Base-by-base conservation (phyloP, 2,113 vertebrate species). In the Cavia porcellus region DNA sequence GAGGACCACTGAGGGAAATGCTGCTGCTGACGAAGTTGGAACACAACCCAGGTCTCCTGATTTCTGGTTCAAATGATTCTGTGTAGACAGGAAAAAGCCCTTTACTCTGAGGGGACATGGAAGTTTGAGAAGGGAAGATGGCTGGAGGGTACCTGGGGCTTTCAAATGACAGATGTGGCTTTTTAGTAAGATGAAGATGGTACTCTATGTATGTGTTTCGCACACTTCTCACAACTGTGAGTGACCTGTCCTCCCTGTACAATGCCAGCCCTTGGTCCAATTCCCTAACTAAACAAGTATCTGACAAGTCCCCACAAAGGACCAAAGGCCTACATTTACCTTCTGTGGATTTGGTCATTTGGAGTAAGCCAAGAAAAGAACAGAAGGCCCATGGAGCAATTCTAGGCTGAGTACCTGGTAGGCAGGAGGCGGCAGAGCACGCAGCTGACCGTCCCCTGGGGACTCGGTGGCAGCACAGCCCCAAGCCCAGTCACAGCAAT, bases 281-380 rank as follows among this genome's bases (percentile, higher is more conserved):
- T 28, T 92, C 83, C 47, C 66, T 66, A 72, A 83, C 72, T 75
- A 64, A 74, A 66, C 22, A 55, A 85, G 52, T 25, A 86, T 7
- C 87, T 82, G 64, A 62, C 61, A 86, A 64, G 24, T 15, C 25
- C 70, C n/a, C n/a, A 70, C 15, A 57, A 50, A 74, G 45, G 35
- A 42, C 38, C 20, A 85, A 75, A 35, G 47, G 66, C 20, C 28
- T 38, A 50, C 50, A 45, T 32, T 45, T 89, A 52, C 80, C 72
- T 83, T 64, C 42, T 85, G 47, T 47, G n/a, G 66, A 77, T 61
- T 17, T 75, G 74, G 52, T 74, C 22, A 17, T 88, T 25, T 88
- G 55, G 61, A 61, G 50, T 90, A 72, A 90, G 66, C 13, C 22
- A 30, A 64, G 57, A 70, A 94, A 93, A 68, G 25, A 89, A 90